A percentile compares a stretch with the other conserved stretches of the same genome.
Evolutionary conservation across 2,113 vertebrate species (phyloP).

Genomic region (Pelobates fuscus): DNA sequence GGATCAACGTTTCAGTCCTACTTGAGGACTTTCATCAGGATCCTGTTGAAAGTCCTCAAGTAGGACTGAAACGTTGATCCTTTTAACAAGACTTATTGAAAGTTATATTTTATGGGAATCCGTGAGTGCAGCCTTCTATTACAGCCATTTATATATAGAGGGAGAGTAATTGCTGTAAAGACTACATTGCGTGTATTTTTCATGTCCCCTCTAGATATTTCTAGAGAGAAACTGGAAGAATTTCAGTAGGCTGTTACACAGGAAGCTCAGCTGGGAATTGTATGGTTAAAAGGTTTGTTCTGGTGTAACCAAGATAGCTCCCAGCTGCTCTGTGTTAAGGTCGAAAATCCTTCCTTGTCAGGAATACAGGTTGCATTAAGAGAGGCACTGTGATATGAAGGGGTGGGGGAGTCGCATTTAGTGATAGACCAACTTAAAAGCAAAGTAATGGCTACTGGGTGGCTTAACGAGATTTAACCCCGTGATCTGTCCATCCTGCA

Average conservation of each 20-base stretch:
- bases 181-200: too few species aligned
- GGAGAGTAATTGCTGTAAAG: too few species aligned
- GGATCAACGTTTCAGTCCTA: too few species aligned
- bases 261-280: slow-evolving; percentile 42
- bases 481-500: not conserved
- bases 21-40: too few species aligned
- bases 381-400: slow-evolving; percentile 19
- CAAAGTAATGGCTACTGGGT: slow-evolving; percentile 29
- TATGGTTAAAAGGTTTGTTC: slow-evolving; percentile 40
- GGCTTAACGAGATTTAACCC: slow-evolving; percentile 7
- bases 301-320: slow-evolving; percentile 33
- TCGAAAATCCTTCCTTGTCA: slow-evolving; percentile 33
- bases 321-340: slow-evolving; percentile 45
- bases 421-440: slow-evolving; percentile 37
- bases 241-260: slow-evolving; percentile 38
- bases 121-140: too few species aligned
- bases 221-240: slow-evolving; percentile 7
- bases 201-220: slow-evolving; percentile 4
- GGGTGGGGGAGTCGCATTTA: slow-evolving; percentile 12
- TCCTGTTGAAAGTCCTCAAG: too few species aligned
- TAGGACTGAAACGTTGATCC: too few species aligned
- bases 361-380: slow-evolving; percentile 42
- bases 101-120: too few species aligned
- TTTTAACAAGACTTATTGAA: too few species aligned
- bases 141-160: too few species aligned